phyloP scores from a whole-genome alignment of 1,140 invertebrate genomes.

The Dufourea novaeangliae region DNA sequence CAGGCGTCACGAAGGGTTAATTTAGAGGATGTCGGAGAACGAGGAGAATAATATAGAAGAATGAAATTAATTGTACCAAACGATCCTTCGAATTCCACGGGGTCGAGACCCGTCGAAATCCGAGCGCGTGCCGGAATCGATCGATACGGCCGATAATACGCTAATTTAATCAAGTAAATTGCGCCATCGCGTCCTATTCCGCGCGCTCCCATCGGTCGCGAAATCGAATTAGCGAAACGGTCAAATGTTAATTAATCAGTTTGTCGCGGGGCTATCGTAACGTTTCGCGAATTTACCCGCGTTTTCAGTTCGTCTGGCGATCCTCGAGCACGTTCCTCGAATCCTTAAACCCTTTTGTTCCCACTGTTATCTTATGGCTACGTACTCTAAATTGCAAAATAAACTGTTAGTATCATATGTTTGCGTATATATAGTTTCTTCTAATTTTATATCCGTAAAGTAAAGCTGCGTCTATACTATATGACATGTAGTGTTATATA shows the following conservation, averaged over 20 bases:
- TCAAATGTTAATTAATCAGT: slow-evolving; percentile 48
- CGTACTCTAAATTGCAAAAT: too few relatives aligned
- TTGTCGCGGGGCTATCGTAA: slow-evolving; percentile 26
- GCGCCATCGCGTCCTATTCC: slow-evolving; percentile 7
- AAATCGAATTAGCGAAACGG: slow-evolving; percentile 39
- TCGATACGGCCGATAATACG: slow-evolving; percentile 45
- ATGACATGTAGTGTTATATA: too few relatives aligned
- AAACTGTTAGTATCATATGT: too few relatives aligned
- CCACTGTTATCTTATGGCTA: too few relatives aligned
- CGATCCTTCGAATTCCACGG: background rate
- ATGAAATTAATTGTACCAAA: too few relatives aligned
- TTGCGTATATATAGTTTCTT: too few relatives aligned
- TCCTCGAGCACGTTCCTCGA: background rate
- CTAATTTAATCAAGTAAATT: slow-evolving; percentile 60
- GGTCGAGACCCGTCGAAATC: slow-evolving; percentile 12
- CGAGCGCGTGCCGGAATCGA: slow-evolving; percentile 23
- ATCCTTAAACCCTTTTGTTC: too few relatives aligned
- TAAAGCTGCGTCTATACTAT: too few relatives aligned
- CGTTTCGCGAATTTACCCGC: background rate
- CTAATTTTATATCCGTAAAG: too few relatives aligned
- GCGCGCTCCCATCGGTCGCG: background rate
- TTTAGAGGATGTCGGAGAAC: background rate
- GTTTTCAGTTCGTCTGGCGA: background rate
- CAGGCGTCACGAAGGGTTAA: background rate
- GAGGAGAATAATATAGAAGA: too few relatives aligned